Percentiles rank a stretch among this genome's conserved stretches.
Conservation (phyloP, 2,797 vertebrate species). For the Onychomys torridus region DNA sequence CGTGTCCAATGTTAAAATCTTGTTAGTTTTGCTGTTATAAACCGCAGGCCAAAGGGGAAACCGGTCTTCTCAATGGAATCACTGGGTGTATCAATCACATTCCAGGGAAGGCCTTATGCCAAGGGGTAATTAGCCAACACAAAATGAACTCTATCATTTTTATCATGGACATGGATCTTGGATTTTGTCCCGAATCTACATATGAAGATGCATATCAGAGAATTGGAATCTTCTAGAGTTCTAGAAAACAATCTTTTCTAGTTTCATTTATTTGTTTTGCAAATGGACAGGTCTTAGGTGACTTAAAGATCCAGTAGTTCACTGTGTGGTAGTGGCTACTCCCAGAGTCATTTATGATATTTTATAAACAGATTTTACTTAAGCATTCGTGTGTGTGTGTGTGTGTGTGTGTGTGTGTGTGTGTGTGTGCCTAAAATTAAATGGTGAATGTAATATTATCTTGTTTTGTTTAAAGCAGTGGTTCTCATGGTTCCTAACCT, state of each 20-base stretch:
- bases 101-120: no score
- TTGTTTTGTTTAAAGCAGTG: not conserved
- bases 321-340: not conserved
- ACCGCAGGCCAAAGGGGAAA: not conserved
- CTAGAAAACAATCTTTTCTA: conserved; percentile 24
- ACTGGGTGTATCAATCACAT: not conserved
- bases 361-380: not conserved
- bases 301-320: not conserved
- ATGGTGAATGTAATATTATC: not conserved
- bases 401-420: not conserved
- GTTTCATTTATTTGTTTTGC: conserved; percentile 46
- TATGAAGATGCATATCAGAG: not conserved
- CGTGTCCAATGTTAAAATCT: not conserved
- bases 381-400: not conserved
- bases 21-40: not conserved
- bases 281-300: not conserved
- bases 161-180: not conserved
- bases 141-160: not conserved
- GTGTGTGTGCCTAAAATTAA: not conserved
- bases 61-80: not conserved
- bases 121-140: not conserved
- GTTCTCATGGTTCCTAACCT: not conserved
- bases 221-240: not conserved
- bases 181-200: conserved; percentile 22
- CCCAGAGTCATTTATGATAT: not conserved